Evolutionary conservation across 2,888 invertebrate genomes (phyloP), one percentile per base, ranked within the genome.

Genomic region (Tridacna gigas): DNA sequence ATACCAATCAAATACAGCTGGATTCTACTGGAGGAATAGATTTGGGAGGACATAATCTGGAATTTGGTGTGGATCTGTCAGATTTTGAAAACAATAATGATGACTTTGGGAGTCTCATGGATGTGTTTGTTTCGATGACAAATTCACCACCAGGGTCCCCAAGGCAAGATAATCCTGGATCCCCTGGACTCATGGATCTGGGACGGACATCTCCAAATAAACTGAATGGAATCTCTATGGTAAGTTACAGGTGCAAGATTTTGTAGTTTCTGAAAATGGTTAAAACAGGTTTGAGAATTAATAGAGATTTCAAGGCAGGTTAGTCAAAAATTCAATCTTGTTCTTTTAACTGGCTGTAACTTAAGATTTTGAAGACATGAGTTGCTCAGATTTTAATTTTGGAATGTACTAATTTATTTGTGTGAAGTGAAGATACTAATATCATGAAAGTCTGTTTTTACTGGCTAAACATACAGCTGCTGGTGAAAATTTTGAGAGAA

Each of bases 161-260:
- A 37, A 74, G 74, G 71, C 84, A 76, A 48, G 86, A 86, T 25
- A 90, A 92, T 63, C 91, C 92, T 15, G 91, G 90, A 12, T 93
- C 93, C 7, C 92, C 92, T 20, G 71, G 71, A 15, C 87, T 84
- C 3, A 79, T 89, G 73, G 89, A 91, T 22, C 77, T 88, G 18
- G 88, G 91, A n/a, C 88, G 89, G 65, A 87, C 88, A 74, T 90
- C 91, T n/a, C 90, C 91, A 20, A 90, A 88, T 28, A 91, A 86
- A 76, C 75, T 89, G 76, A 89, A 90, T 84, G 91, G 91, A 66
- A 88, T 86, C 47, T 89, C 89, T 45, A 82, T 86, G 78, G 90
- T 90, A 81, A 86, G 89, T 82, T 7, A 37, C 37, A 37, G 2
- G 37, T 2, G 2, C 2, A 4, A 37, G 37, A 37, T 37, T 37